A percentile compares a stretch with the other conserved stretches of the same genome.
Evolutionary conservation across 2,797 vertebrate genomes (phyloP).

Genomic region (Hylomyscus alleni): DNA sequence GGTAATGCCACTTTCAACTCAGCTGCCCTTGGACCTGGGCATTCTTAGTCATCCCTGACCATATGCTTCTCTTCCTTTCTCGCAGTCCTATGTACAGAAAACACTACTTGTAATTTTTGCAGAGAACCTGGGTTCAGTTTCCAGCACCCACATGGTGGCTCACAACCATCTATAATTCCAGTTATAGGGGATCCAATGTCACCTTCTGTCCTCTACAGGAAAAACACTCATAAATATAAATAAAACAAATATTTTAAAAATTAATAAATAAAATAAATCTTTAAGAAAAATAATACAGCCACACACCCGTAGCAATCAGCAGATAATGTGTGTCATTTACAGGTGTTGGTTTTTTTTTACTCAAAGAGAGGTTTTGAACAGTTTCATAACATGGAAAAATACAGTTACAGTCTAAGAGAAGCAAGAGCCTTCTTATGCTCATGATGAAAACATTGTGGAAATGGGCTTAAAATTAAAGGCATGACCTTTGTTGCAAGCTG

Average conservation of each 20-base stretch:
- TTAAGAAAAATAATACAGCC: not conserved
- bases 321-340: not conserved
- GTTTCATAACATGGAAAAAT: not conserved
- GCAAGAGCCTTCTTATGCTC: not conserved
- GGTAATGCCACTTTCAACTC: not conserved
- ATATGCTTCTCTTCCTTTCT: not conserved
- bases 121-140: not conserved
- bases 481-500: not conserved
- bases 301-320: not conserved
- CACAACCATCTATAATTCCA: not conserved
- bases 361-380: constrained; percentile 11
- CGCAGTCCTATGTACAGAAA: not conserved
- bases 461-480: not conserved
- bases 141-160: not conserved
- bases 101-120: not conserved
- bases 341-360: not conserved
- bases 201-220: not conserved
- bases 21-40: not conserved
- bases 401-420: constrained; percentile 38
- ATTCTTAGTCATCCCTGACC: not conserved
- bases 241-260: not conserved
- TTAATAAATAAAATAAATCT: not conserved
- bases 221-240: not conserved
- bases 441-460: not conserved
- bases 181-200: not conserved